A percentile compares a stretch with the other conserved stretches of the same genome.
Conservation (phyloP, 2,888 invertebrate species). For the Heliconius sara region DNA sequence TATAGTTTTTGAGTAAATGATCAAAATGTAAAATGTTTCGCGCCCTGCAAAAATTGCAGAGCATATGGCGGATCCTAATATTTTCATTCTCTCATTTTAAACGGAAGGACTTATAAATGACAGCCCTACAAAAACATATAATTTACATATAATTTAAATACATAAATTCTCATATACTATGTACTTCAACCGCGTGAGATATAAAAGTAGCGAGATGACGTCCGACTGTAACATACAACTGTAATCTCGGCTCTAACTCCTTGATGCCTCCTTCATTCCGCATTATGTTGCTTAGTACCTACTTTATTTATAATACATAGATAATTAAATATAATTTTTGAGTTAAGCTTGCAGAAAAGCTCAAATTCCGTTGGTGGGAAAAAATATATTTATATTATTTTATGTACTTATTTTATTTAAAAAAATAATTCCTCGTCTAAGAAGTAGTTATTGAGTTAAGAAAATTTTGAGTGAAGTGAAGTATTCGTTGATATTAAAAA, state of each 20-base stretch:
- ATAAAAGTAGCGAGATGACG: conserved; percentile 12
- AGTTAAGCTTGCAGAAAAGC: background rate
- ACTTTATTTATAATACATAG: background rate
- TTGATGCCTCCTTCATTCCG: background rate
- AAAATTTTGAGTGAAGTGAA: too few species aligned
- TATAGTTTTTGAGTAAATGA: too few species aligned
- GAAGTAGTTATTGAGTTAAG: too few species aligned
- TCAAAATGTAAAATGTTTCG: too few species aligned
- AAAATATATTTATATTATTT: too few species aligned
- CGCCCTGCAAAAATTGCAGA: too few species aligned
- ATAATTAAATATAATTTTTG: background rate
- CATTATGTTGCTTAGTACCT: background rate
- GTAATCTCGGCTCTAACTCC: conserved; percentile 11
- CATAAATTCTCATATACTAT: background rate
- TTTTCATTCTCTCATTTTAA: background rate
- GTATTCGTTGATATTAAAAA: too few species aligned
- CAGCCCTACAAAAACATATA: conserved; percentile 1
- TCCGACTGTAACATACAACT: background rate
- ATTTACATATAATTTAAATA: background rate
- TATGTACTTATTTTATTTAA: too few species aligned
- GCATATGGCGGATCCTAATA: too few species aligned
- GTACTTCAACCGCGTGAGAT: background rate
- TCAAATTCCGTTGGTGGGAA: too few species aligned
- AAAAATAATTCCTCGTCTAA: too few species aligned
- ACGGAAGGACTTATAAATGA: background rate